phyloP scores from a whole-genome alignment of 2,888 invertebrate genomes.

The Anagyrus pseudococci region DNA sequence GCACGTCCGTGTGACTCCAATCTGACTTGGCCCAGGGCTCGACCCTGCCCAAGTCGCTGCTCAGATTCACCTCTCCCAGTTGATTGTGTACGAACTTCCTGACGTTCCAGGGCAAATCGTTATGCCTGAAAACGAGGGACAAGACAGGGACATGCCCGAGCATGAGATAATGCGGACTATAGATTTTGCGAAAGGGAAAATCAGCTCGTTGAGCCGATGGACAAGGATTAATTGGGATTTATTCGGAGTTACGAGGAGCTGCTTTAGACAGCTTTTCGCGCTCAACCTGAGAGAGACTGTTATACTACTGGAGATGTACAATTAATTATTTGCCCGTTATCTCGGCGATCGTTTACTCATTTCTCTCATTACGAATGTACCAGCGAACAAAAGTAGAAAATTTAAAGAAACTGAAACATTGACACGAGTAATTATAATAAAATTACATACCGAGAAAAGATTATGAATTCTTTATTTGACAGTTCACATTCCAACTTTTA shows the following conservation, averaged over 20 bases:
- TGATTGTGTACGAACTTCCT: conserved; percentile 85
- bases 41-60: conserved; percentile 65
- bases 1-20: conserved; percentile 94
- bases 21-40: conserved; percentile 86
- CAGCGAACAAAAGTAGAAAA: too few relatives aligned
- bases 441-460: too few relatives aligned
- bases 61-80: conserved; percentile 59
- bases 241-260: too few relatives aligned
- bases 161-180: too few relatives aligned
- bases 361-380: too few relatives aligned
- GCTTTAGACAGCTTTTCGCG: neutral
- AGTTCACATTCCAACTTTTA: too few relatives aligned
- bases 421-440: too few relatives aligned
- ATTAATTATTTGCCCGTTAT: neutral
- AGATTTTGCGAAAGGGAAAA: too few relatives aligned
- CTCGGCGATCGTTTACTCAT: too few relatives aligned
- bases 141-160: neutral
- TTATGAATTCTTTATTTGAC: too few relatives aligned
- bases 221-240: neutral
- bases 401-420: too few relatives aligned
- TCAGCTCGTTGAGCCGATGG: neutral
- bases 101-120: conserved; percentile 91
- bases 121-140: conserved; percentile 65
- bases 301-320: neutral
- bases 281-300: neutral